Evolutionary conservation across 2,113 vertebrate genomes (phyloP).

Genomic region (Recurvirostra avosetta): DNA sequence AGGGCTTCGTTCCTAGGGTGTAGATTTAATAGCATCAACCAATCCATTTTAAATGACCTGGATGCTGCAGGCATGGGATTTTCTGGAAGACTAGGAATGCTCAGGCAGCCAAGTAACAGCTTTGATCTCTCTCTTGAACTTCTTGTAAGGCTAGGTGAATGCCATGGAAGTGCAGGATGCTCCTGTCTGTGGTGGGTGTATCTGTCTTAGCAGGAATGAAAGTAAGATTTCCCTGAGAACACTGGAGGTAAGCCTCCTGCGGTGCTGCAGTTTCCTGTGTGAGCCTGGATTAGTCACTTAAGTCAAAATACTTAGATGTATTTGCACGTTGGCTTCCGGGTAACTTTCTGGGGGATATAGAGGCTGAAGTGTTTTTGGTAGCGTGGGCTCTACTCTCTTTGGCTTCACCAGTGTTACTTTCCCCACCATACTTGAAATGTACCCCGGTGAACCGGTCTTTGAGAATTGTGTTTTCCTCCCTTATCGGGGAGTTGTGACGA

Average conservation of each 20-base stretch:
- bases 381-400: not conserved
- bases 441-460: not conserved
- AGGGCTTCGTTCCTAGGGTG: not conserved
- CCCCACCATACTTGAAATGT: not conserved
- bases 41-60: not conserved
- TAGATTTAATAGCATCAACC: not conserved
- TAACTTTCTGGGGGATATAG: not conserved
- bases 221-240: not conserved
- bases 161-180: not conserved
- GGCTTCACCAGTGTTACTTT: not conserved
- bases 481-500: not conserved
- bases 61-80: not conserved
- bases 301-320: not conserved
- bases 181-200: not conserved
- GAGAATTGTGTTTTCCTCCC: not conserved
- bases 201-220: not conserved
- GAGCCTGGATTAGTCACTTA: not conserved
- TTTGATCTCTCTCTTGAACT: not conserved
- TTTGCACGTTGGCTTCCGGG: not conserved
- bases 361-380: not conserved
- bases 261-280: not conserved
- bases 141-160: not conserved
- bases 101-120: not conserved
- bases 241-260: not conserved
- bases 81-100: not conserved